Evolutionary conservation across 2,888 invertebrate genomes (phyloP), one percentile per base, ranked within the genome.

Genomic region (Eulithis testata): DNA sequence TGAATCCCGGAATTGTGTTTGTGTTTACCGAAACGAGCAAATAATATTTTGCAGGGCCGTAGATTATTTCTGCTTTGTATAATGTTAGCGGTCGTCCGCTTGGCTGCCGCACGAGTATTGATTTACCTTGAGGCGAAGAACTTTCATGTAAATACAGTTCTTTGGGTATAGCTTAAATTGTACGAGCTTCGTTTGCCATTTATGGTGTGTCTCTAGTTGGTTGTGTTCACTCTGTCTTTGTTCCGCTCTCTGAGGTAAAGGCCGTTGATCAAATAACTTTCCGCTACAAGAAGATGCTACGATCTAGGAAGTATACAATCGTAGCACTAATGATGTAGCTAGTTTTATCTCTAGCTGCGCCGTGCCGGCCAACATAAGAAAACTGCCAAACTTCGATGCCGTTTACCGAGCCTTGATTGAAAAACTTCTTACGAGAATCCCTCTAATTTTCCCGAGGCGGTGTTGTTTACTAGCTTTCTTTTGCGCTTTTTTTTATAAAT

Each of bases 71-170:
- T 81, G 82, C 80, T 81, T 80, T 78, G 66, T 71, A 68, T 79
- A 78, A 74, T 72, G 75, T 71, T 71, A 77, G 79, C 80, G 79
- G 83, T 49, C 61, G 61, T 73, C 75, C 78, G 77, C 78, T 81
- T 76, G 75, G 76, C 78, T 78, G 69, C 83, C 80, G 80, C 80
- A 74, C 78, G 74, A 78, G 81, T 88, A 89, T 89, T 84, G 88
- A 89, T 89, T 86, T 82, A 79, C 79, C 83, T 80, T 75, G 79
- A 79, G 76, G 81, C 82, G 75, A 77, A 83, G 79, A 84, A 85
- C 76, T 84, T 84, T 80, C 72, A 67, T 67, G 63, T 64, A 67
- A 58, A 64, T 52, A 60, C 45, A 31, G 51, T 56, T 55, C 59
- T 49, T 63, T 54, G n/a, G 49, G 37, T 44, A 45, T 40, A 27